phyloP scores from a whole-genome alignment of 1,140 invertebrate species.

The Drosophila jambulina region DNA sequence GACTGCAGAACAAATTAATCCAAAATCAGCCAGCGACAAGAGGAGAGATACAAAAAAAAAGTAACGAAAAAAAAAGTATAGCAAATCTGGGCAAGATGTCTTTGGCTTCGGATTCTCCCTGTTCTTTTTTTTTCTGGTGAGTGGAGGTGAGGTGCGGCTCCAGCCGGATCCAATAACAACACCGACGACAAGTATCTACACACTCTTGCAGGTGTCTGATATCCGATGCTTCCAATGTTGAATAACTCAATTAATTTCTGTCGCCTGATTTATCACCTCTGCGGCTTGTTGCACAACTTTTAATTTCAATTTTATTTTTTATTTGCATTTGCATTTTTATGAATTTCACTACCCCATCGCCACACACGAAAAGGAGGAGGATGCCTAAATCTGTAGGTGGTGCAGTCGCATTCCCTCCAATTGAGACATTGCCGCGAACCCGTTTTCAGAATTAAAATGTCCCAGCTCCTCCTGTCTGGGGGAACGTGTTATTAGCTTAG shows the following conservation, averaged over 20 bases:
- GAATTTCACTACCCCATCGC: slow-evolving; percentile 49
- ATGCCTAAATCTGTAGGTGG: slow-evolving; percentile 63
- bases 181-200: slow-evolving; percentile 71
- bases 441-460: slow-evolving; percentile 72
- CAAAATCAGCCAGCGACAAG: slow-evolving; percentile 76
- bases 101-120: slow-evolving; percentile 26
- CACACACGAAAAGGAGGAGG: slow-evolving; percentile 18
- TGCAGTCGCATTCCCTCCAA: slow-evolving; percentile 30
- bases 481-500: slow-evolving; percentile 77
- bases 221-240: slow-evolving; percentile 66
- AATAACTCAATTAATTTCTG: slow-evolving; percentile 85
- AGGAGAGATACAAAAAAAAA: slow-evolving; percentile 21
- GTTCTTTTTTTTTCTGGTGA: slow-evolving; percentile 5
- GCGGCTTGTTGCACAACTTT: slow-evolving; percentile 59
- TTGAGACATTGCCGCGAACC: slow-evolving; percentile 68
- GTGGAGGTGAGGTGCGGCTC: slow-evolving; percentile 62
- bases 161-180: slow-evolving; percentile 75
- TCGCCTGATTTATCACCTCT: slow-evolving; percentile 85
- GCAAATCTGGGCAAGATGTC: slow-evolving; percentile 47
- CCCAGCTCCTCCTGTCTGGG: slow-evolving; percentile 25
- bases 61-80: slow-evolving; percentile 30
- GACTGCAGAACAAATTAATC: slow-evolving; percentile 82
- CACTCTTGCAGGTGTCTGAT: slow-evolving; percentile 53
- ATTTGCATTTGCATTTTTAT: slow-evolving; percentile 74
- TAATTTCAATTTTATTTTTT: slow-evolving; percentile 82